Conservation (phyloP, 1,140 invertebrate species). For the Drosophila azteca region DNA sequence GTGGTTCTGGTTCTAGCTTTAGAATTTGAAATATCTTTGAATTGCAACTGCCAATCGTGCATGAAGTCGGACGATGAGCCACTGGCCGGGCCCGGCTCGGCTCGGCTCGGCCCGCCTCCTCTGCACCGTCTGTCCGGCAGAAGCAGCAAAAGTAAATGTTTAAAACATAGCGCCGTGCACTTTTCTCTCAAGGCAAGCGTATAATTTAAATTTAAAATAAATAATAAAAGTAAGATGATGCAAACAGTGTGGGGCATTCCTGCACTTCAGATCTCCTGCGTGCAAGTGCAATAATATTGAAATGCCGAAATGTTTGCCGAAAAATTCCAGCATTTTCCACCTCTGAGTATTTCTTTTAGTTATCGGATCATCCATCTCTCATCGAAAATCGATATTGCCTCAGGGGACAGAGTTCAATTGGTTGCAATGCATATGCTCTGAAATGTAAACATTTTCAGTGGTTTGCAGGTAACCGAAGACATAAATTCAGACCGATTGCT, state of each 20-base stretch:
- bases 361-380: conserved; percentile 19
- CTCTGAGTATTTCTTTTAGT: too few relatives aligned
- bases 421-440: conserved; percentile 33
- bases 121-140: conserved; percentile 4
- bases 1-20: conserved; percentile 23
- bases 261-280: conserved; percentile 18
- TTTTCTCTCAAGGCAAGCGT: conserved; percentile 71
- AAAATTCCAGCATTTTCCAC: too few relatives aligned
- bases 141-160: conserved; percentile 66
- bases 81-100: background rate
- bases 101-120: conserved; percentile 7
- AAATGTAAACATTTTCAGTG: conserved; percentile 10
- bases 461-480: conserved; percentile 5
- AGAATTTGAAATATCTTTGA: conserved; percentile 82
- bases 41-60: conserved; percentile 81
- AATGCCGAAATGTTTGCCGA: too few relatives aligned
- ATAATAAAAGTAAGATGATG: conserved; percentile 56
- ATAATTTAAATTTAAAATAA: conserved; percentile 79
- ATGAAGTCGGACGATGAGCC: conserved; percentile 53
- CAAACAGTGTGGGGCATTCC: background rate
- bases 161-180: conserved; percentile 76
- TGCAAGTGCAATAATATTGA: background rate
- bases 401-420: conserved; percentile 25
- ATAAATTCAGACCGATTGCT: conserved; percentile 67
- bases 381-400: conserved; percentile 17